A percentile compares a stretch with the other conserved stretches of the same genome.
Conservation (phyloP, 2,888 invertebrate species). For the Harpalus rubripes region DNA sequence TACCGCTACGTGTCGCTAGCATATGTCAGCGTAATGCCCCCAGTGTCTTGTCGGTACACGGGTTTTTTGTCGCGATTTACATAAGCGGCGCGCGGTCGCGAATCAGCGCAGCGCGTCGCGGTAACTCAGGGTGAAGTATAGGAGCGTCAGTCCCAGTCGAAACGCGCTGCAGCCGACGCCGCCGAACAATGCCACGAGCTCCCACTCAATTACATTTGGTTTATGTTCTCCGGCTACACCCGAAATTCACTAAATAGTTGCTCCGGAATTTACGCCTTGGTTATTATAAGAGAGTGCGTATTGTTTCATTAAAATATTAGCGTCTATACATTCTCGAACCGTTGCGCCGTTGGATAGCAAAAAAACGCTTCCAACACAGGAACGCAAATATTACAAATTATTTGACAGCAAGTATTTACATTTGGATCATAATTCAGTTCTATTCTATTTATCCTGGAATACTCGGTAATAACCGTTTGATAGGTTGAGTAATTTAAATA, state of each 20-base stretch:
- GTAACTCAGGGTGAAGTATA: conserved; percentile 63
- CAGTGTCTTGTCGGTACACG: conserved; percentile 71
- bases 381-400: conserved; percentile 35
- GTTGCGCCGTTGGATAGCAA: not conserved
- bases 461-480: not conserved
- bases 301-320: conserved; percentile 60
- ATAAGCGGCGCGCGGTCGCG: conserved; percentile 68
- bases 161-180: conserved; percentile 48
- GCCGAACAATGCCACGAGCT: conserved; percentile 45
- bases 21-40: conserved; percentile 73
- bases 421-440: conserved; percentile 16
- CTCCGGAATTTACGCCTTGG: conserved; percentile 54
- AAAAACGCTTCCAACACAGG: conserved; percentile 21
- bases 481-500: conserved; percentile 26
- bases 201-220: conserved; percentile 62
- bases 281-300: conserved; percentile 60
- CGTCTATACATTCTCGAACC: conserved; percentile 38
- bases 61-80: conserved; percentile 73
- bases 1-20: conserved; percentile 73
- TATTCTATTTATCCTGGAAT: conserved; percentile 26
- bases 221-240: conserved; percentile 47
- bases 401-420: conserved; percentile 35
- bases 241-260: conserved; percentile 62
- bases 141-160: conserved; percentile 24
- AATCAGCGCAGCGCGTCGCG: conserved; percentile 58